These are phyloP conservation scores for Anolis sagrei DNA, from an alignment of 2,113 vertebrate species.

Conservation along the genomic window DNA sequence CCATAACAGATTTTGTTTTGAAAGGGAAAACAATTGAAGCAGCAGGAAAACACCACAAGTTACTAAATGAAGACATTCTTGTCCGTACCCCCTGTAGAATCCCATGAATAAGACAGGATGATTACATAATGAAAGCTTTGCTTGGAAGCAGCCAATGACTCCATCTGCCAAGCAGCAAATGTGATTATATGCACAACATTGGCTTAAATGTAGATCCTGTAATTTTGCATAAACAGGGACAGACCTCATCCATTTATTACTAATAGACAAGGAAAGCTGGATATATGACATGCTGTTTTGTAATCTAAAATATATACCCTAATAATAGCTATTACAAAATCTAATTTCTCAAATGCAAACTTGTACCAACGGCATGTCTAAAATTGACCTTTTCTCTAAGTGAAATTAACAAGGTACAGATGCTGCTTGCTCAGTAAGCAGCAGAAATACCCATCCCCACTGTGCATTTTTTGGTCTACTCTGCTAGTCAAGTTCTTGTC, in stretches of 20 bases:
- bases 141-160: neutral
- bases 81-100: too few species aligned
- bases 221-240: conserved; percentile 1
- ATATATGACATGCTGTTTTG: neutral
- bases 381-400: neutral
- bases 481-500: neutral
- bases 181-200: neutral
- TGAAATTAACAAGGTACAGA: neutral
- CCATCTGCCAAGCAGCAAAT: conserved; percentile 13
- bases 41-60: too few species aligned
- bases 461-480: neutral
- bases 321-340: neutral
- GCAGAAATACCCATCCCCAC: neutral
- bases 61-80: too few species aligned
- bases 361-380: neutral
- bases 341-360: neutral
- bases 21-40: too few species aligned
- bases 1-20: too few species aligned
- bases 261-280: neutral
- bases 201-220: neutral
- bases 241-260: neutral
- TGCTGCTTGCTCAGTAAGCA: neutral
- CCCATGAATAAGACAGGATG: too few species aligned
- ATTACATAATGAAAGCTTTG: too few species aligned
- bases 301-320: neutral